These are phyloP conservation scores for Drosophila kohkoa DNA, from an alignment of 1,140 invertebrate genomes.

Conservation along the genomic window DNA sequence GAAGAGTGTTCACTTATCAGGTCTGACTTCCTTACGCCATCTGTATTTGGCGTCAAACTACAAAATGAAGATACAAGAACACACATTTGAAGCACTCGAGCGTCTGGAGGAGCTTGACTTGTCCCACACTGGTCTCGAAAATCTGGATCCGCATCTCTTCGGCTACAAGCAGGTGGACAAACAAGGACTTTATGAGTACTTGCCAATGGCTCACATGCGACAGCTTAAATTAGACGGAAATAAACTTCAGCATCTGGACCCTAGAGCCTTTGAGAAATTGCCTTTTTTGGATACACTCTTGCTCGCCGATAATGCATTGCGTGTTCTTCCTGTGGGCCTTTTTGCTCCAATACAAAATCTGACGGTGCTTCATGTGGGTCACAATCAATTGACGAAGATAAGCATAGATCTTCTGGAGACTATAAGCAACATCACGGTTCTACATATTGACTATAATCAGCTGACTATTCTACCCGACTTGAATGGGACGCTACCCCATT, in stretches of 20 bases:
- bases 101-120: slow-evolving; percentile 73
- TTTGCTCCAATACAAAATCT: slow-evolving; percentile 69
- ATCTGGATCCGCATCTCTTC: slow-evolving; percentile 56
- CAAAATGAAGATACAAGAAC: slow-evolving; percentile 49
- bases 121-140: slow-evolving; percentile 64
- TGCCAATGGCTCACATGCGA: too few relatives aligned
- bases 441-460: slow-evolving; percentile 77
- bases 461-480: slow-evolving; percentile 68
- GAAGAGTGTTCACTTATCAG: slow-evolving; percentile 49
- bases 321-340: slow-evolving; percentile 60
- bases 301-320: slow-evolving; percentile 66
- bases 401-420: slow-evolving; percentile 50
- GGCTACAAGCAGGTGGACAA: slow-evolving; percentile 30
- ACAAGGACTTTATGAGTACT: too few relatives aligned
- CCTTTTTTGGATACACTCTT: slow-evolving; percentile 71
- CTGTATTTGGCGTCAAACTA: slow-evolving; percentile 69
- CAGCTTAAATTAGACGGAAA: too few relatives aligned
- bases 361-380: slow-evolving; percentile 70
- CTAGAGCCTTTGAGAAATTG: slow-evolving; percentile 6
- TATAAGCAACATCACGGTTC: slow-evolving; percentile 47
- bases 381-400: slow-evolving; percentile 70
- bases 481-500: slow-evolving; percentile 57
- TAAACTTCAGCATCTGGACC: too few relatives aligned
- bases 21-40: slow-evolving; percentile 61
- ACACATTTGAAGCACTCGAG: slow-evolving; percentile 61